A percentile compares a stretch with the other conserved stretches of the same genome.
These are phyloP conservation scores for Megaceryle torquata DNA, from an alignment of 2,113 vertebrate genomes.

Conservation along the genomic window DNA sequence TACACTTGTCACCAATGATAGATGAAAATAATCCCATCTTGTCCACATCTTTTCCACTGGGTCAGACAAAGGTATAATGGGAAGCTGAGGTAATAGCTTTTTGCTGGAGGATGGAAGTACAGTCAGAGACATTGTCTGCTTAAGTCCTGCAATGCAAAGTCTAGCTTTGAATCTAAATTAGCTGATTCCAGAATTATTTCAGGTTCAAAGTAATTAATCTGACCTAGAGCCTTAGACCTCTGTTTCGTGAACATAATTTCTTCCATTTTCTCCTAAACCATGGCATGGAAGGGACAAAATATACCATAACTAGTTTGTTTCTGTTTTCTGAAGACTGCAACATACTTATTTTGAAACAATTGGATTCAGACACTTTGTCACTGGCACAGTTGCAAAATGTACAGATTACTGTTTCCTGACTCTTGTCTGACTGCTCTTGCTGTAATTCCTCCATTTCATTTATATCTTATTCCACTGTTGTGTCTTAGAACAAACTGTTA, in stretches of 20 bases:
- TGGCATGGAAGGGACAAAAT: neutral
- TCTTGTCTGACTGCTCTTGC: neutral
- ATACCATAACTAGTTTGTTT: neutral
- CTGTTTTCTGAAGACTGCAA: neutral
- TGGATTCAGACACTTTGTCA: neutral
- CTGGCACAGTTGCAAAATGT: neutral
- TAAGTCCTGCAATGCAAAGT: neutral
- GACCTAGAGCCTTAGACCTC: neutral
- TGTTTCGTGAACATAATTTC: neutral
- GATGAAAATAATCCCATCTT: neutral
- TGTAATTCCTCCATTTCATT: conserved; percentile 4
- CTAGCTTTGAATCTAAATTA: neutral
- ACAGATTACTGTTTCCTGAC: neutral
- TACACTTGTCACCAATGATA: neutral
- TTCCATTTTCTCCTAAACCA: neutral
- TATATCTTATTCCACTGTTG: neutral
- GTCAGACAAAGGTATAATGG: neutral
- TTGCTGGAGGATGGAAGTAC: neutral
- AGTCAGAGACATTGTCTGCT: neutral
- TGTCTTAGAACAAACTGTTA: neutral
- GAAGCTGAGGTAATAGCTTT: neutral
- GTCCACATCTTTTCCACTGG: neutral
- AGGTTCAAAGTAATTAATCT: neutral
- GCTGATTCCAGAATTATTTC: neutral
- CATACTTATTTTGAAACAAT: neutral